Evolutionary conservation across 2,888 invertebrate species (phyloP), one percentile per base, ranked within the genome.

Genomic region (Clostera curtula): DNA sequence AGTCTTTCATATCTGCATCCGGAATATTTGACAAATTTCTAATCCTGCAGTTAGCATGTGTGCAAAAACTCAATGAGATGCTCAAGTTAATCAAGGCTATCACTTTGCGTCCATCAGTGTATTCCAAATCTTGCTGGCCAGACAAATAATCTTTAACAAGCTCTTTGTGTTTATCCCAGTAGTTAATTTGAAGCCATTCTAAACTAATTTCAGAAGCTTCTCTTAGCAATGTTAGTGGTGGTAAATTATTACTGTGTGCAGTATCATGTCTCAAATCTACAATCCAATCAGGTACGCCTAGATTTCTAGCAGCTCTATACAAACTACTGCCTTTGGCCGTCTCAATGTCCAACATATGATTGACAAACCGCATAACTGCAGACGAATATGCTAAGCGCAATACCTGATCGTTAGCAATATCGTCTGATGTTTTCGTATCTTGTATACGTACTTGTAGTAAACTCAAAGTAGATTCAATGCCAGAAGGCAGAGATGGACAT

Each of bases 241-340:
- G 93, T 14, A 92, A 65, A 35, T 85, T 84, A 39, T 88, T 85
- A 27, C 87, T 87, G 60, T 95, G 95, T 13, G 93, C 90, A 18
- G 90, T 88, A 39, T 92, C 89, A 61, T 95, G 93, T 27, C 95
- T 84, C 26, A 95, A 63, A 40, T 90, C 88, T 4, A 94, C 89
- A 30, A 95, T 85, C 93, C 93, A 94, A 34, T 89, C 87, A 1
- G 95, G 94, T 19, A 95, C 86, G 19, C 88, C 89, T 31, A 90
- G 68, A 62, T 87, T 84, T 37, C 82, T 83, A 0, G 90, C 91
- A 15, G 88, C 87, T 49, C 82, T 74, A 34, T 76, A 80, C 34
- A 88, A 82, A 43, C 88, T 73, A 3, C 75, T 73, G 9, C 84
- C 83, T 52, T 84, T 86, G 0, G 73, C 75, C 21, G 83, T 76